A percentile compares a stretch with the other conserved stretches of the same genome.
These are phyloP conservation scores for Stenolophus ochropezus DNA, from an alignment of 2,888 invertebrate genomes.

Conservation along the genomic window DNA sequence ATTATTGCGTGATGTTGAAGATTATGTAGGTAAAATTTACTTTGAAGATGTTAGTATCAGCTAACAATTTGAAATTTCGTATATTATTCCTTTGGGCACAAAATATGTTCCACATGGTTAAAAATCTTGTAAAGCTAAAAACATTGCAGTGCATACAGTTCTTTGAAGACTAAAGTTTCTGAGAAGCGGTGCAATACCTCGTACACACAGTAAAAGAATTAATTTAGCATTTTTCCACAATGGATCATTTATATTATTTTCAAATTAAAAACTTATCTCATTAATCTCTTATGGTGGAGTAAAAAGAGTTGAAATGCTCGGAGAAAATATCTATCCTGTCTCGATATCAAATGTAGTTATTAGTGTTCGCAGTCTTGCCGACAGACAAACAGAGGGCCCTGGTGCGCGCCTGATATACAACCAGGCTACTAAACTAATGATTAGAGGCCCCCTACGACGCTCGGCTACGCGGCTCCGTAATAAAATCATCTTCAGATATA, in stretches of 20 bases:
- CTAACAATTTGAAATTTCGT: too few species aligned
- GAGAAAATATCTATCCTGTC: conserved; percentile 41
- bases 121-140: too few species aligned
- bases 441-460: conserved; percentile 69
- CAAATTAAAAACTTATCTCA: conserved; percentile 32
- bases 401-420: conserved; percentile 68
- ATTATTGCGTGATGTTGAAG: too few species aligned
- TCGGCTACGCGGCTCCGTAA: conserved; percentile 69
- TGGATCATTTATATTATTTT: conserved; percentile 30
- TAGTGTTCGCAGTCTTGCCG: conserved; percentile 23
- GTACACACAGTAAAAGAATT: conserved; percentile 6
- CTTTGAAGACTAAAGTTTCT: too few species aligned
- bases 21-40: too few species aligned
- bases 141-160: too few species aligned
- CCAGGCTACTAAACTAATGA: conserved; percentile 69
- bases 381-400: conserved; percentile 48
- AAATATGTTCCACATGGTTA: too few species aligned
- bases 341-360: conserved; percentile 50
- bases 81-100: too few species aligned
- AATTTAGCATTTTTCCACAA: conserved; percentile 15
- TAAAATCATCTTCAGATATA: conserved; percentile 73
- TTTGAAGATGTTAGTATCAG: too few species aligned
- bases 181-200: background rate
- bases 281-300: conserved; percentile 34
- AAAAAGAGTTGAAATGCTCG: conserved; percentile 33